Evolutionary conservation across 2,797 vertebrate genomes (phyloP).

Genomic region (Sebastes matsubarae): DNA sequence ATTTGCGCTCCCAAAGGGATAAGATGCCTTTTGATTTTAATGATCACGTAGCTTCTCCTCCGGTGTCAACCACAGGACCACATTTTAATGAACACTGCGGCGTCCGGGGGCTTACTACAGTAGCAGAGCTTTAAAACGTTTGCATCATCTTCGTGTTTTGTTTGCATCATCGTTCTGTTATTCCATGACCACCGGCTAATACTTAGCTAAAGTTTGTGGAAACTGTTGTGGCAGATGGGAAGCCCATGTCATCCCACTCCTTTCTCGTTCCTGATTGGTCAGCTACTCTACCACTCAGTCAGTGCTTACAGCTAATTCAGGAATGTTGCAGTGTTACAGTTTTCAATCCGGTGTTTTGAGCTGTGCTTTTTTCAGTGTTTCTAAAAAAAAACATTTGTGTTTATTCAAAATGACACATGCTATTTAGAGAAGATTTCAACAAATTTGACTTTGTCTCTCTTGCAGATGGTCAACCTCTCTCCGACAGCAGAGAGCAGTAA

Average conservation of each 20-base stretch:
- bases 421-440: background rate
- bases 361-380: background rate
- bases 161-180: background rate
- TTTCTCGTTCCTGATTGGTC: background rate
- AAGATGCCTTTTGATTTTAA: background rate
- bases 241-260: conserved; percentile 21
- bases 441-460: conserved; percentile 28
- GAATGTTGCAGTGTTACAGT: background rate
- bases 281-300: background rate
- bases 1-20: background rate
- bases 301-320: background rate
- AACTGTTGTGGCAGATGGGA: conserved; percentile 27
- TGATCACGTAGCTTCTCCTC: background rate
- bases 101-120: background rate
- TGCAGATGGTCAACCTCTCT: conserved; percentile 91
- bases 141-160: background rate
- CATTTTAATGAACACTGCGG: background rate
- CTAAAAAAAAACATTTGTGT: background rate
- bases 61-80: background rate
- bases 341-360: background rate
- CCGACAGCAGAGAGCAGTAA: conserved; percentile 89
- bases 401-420: background rate
- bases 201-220: background rate
- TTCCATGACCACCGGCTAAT: background rate
- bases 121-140: background rate